Base-by-base conservation (phyloP, 2,888 invertebrate species). In the Spilosoma lubricipeda region DNA sequence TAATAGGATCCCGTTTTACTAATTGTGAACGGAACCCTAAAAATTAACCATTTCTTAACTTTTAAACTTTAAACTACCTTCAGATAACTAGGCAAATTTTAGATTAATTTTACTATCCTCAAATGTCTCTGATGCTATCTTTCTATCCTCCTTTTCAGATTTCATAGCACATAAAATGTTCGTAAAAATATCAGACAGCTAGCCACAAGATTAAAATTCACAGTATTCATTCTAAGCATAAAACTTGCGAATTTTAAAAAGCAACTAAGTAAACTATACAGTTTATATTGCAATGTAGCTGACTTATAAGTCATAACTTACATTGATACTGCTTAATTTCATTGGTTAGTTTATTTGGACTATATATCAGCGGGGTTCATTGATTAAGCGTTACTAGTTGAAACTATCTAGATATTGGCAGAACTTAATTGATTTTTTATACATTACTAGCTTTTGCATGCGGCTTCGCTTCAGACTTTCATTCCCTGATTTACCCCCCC, bases 251-350 rank as follows among this genome's bases (percentile, higher is more conserved):
- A 73, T 77, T 74, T 81, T 73, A 75, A 77, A 81, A 83, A 59
- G 78, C 74, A 68, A 59, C 70, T 59, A 67, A 70, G 73, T 74
- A n/a, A n/a, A n/a, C 71, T 67, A 23, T 76, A 75, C 76, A 80
- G 71, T 78, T 82, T 84, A 78, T 81, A 78, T 75, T 77, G 67
- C 76, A 11, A 33, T 70, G 39, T 66, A 70, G 80, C 76, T 42
- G 72, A 33, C 76, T 70, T 76, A n/a, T 83, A 84, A 82, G 84
- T 82, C 82, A 83, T 74, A 80, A 84, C 80, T 78, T 74, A 68
- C 70, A 59, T 59, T 63, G 73, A 71, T 67, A 78, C 73, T 73
- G 63, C 56, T 73, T 71, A 84, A 84, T 73, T 71, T 84, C 20
- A 13, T 20, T 73, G 39, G 75, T 72, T 72, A 66, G 73, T 77